phyloP scores from a whole-genome alignment of 30 jellyfish, hydroid and myxozoan species.

The Pelagia noctiluca region DNA sequence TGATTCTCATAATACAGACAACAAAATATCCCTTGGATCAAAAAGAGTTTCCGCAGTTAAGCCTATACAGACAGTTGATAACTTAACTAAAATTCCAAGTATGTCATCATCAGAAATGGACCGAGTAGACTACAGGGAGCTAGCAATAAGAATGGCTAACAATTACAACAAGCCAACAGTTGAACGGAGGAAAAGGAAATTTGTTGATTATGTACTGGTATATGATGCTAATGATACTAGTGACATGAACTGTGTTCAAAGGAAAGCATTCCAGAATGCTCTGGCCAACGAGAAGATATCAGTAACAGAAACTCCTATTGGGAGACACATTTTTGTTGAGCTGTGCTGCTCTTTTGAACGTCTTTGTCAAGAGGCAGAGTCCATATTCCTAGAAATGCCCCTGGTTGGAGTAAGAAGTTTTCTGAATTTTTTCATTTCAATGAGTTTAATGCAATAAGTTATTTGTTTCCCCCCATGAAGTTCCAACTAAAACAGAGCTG shows the following conservation, averaged over 20 bases:
- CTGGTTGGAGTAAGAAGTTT: conserved; percentile 80
- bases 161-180: conserved; percentile 43
- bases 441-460: background rate
- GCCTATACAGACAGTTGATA: background rate
- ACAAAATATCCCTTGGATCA: too few species aligned
- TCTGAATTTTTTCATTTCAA: background rate
- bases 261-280: conserved; percentile 66
- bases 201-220: conserved; percentile 80
- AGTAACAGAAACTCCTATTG: conserved; percentile 49
- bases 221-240: conserved; percentile 59
- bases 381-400: conserved; percentile 87
- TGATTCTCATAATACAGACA: too few species aligned
- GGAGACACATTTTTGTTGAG: conserved; percentile 73
- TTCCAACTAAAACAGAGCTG: too few species aligned
- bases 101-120: background rate
- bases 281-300: conserved; percentile 64
- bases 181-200: conserved; percentile 20
- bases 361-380: conserved; percentile 94
- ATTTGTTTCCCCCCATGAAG: too few species aligned
- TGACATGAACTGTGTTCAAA: conserved; percentile 43
- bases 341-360: conserved; percentile 84
- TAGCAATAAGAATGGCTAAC: conserved; percentile 63
- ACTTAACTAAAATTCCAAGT: too few species aligned
- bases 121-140: conserved; percentile 48
- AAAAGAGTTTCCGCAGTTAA: too few species aligned